Evolutionary conservation across 2,888 invertebrate species (phyloP), one percentile per base, ranked within the genome.

Genomic region (Heliconius ethilla): DNA sequence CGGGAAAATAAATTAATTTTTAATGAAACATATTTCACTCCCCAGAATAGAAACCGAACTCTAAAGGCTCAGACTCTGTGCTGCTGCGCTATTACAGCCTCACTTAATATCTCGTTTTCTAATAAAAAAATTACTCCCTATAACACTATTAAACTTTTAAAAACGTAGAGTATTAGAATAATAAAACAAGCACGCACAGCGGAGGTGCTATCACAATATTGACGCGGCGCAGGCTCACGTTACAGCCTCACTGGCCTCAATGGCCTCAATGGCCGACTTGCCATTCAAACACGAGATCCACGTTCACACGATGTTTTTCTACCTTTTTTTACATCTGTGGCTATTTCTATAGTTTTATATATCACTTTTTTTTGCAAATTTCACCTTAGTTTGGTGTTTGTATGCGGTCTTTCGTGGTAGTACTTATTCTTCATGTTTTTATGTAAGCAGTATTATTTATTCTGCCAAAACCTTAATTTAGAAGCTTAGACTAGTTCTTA

Each of bases 291-390:
- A n/a, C 18, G 33, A 69, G 51, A 67, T 67, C 29, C 29, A 15
- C 66, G 69, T 78, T 78, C 75, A 72, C 77, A 77, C 77, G 77
- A 77, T 59, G 72, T 55, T 66, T 72, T 77, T 77, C 25, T 67
- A 40, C 67, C 67, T 73, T 63, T 33, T 73, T 74, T 37, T 40
- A 51, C 40, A 62, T 62, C 63, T 63, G 74, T 63, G 62, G 62
- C 62, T 74, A 74, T 62, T 27, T 63, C 74, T 74, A 74, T 63
- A 40, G 62, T 62, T 74, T 22, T 63, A 40, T 59, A 51, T 70
- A 51, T 70, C 1, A 13, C 18, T 55, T 29, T 70, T 27, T 33
- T 70, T 29, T 27, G 29, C 29, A 51, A 33, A 59, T 72, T 72
- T 62, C 33, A n/a, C 55, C 15, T n/a, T 51, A 55, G 22, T 62